Conservation (phyloP, 2,888 invertebrate genomes). For the Lycaena phlaeas region DNA sequence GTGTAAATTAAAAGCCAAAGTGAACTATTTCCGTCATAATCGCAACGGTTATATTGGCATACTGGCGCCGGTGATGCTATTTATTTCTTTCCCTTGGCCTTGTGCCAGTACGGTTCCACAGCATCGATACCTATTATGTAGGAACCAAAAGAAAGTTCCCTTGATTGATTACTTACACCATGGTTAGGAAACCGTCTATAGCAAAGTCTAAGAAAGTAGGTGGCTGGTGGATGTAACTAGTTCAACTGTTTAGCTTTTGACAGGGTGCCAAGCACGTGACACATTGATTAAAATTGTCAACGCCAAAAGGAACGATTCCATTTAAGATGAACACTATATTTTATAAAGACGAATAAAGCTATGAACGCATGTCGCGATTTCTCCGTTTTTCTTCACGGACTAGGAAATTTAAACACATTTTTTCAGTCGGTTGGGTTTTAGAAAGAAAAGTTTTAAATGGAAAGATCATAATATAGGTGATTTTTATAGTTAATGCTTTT, state of each 20-base stretch:
- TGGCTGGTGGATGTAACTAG: background rate
- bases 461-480: too few species aligned
- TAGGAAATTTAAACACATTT: too few species aligned
- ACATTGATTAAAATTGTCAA: slow-evolving; percentile 15
- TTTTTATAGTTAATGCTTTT: too few species aligned
- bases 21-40: slow-evolving; percentile 46
- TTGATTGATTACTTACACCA: slow-evolving; percentile 20
- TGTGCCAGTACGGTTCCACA: slow-evolving; percentile 46
- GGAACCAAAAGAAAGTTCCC: slow-evolving; percentile 64
- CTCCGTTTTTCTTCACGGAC: too few species aligned
- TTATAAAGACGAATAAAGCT: too few species aligned
- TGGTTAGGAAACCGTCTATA: background rate
- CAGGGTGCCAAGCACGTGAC: slow-evolving; percentile 6
- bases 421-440: too few species aligned
- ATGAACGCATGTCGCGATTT: too few species aligned
- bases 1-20: too few species aligned
- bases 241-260: background rate
- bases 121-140: slow-evolving; percentile 20
- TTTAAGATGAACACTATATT: background rate
- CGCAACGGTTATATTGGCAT: slow-evolving; percentile 41
- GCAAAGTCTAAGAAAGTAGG: too few species aligned
- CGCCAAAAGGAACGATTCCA: background rate
- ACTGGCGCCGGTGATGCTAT: slow-evolving; percentile 57
- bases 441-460: too few species aligned
- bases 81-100: slow-evolving; percentile 58